A percentile compares a stretch with the other conserved stretches of the same genome.
These are phyloP conservation scores for Drosophila auraria DNA, from an alignment of 1,140 invertebrate species.

Conservation along the genomic window DNA sequence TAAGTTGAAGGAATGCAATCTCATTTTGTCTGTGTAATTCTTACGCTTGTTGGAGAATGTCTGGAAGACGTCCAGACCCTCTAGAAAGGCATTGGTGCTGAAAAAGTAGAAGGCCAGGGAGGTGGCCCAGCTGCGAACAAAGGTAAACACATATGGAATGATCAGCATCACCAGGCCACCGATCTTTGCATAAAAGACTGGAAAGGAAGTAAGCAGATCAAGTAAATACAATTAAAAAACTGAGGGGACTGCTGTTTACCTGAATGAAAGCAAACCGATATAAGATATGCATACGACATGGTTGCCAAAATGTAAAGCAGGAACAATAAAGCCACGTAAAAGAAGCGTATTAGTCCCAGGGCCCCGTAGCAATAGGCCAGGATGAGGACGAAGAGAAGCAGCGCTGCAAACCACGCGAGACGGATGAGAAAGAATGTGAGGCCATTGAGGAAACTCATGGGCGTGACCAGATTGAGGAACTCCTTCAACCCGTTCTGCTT, in stretches of 20 bases:
- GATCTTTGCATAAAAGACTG: slow-evolving; percentile 83
- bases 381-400: slow-evolving; percentile 45
- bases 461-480: slow-evolving; percentile 77
- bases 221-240: background rate
- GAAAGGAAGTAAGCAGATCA: background rate
- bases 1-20: too few species aligned
- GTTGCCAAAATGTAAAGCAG: slow-evolving; percentile 69
- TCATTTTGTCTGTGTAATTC: background rate
- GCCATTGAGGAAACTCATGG: slow-evolving; percentile 80
- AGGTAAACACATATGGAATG: slow-evolving; percentile 72
- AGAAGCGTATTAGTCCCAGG: slow-evolving; percentile 32
- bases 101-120: slow-evolving; percentile 54
- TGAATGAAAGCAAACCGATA: slow-evolving; percentile 81
- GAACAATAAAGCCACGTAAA: slow-evolving; percentile 60
- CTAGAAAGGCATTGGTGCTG: slow-evolving; percentile 65
- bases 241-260: slow-evolving; percentile 46
- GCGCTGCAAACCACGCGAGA: slow-evolving; percentile 54
- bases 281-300: slow-evolving; percentile 79
- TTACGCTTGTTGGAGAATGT: slow-evolving; percentile 80
- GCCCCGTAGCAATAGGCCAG: slow-evolving; percentile 52
- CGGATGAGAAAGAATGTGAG: slow-evolving; percentile 76
- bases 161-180: slow-evolving; percentile 72
- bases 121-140: slow-evolving; percentile 59
- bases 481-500: slow-evolving; percentile 82
- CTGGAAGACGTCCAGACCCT: slow-evolving; percentile 71